Conservation (phyloP, 1,140 invertebrate species). For the Galendromus occidentalis region DNA sequence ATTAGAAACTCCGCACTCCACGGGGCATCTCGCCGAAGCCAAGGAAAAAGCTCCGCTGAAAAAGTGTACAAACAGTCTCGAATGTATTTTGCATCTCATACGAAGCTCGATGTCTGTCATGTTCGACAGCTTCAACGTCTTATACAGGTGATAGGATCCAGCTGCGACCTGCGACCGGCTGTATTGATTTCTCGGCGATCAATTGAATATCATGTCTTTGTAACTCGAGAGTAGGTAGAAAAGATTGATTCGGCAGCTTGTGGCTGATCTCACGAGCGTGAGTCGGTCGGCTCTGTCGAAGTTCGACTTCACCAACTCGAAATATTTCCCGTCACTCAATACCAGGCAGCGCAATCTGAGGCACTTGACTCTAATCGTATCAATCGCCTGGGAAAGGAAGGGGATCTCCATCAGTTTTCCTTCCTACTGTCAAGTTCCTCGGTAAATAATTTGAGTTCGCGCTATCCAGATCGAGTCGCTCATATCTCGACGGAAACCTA, state of each 20-base stretch:
- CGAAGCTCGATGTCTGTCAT: no score
- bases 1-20: no score
- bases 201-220: constrained; percentile 64
- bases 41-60: no score
- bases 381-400: constrained; percentile 39
- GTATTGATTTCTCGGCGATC: not conserved
- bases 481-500: constrained; percentile 22
- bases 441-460: no score
- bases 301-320: constrained; percentile 96
- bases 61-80: no score
- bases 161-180: no score
- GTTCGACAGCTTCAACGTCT: no score
- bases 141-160: no score
- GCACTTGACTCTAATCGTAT: constrained; percentile 68
- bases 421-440: constrained; percentile 11
- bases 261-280: constrained; percentile 86
- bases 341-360: constrained; percentile 59
- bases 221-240: constrained; percentile 79
- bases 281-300: constrained; percentile 90
- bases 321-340: constrained; percentile 92
- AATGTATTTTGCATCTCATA: no score
- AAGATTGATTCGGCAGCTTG: constrained; percentile 69
- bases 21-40: no score
- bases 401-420: constrained; percentile 16
- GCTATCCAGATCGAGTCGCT: no score